Evolutionary conservation across 64 coral and sea anemone species (phyloP), one percentile per base, ranked within the genome.

Genomic region (Orbicella faveolata): DNA sequence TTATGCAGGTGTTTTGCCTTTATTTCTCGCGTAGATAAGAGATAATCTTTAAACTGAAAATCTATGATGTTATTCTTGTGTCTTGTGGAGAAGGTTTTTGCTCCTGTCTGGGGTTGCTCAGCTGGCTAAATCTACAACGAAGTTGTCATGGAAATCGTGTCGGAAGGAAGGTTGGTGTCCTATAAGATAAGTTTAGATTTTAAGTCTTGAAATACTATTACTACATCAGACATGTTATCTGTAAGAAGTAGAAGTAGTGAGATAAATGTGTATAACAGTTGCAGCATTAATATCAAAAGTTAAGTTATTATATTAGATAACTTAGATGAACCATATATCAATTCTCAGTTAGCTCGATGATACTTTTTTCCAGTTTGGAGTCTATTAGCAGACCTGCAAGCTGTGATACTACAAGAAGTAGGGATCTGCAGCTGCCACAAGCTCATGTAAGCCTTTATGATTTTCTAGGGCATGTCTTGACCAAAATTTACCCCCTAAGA

Each of bases 351-450:
- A 59, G 55, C 8, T 18, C n/a, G 64, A 75, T 35, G 36, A 67
- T 34, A 76, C 61, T 26, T 81, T 37, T 81, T 54, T 20, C 72
- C 20, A 93, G 92, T 65, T 89, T 93, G 79, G 92, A 93, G 41
- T 84, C 92, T 62, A 93, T 93, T 44, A 93, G 92, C 53, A 80
- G 92, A 10, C 92, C 92, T 68, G 88, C 87, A 15, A 93, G 92
- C 59, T 84, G 59, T 75, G 88, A 76, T 84, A 83, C 63, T 70
- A 39, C 75, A 7, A 93, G 79, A 66, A 62, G 73, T 23, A 89
- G 79, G 15, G 82, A 85, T 85, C 63, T 30, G 5, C 67, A 73
- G 36, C 20, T 85, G 41, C 23, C 39, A 53, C 54, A 81, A 33
- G 79, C 7, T 48, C 44, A 0, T 48, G 44, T 63, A 63, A 63